Evolutionary conservation across 92 coral and sea anemone species (phyloP), one percentile per base, ranked within the genome.

Genomic region (Palythoa grandiflora): DNA sequence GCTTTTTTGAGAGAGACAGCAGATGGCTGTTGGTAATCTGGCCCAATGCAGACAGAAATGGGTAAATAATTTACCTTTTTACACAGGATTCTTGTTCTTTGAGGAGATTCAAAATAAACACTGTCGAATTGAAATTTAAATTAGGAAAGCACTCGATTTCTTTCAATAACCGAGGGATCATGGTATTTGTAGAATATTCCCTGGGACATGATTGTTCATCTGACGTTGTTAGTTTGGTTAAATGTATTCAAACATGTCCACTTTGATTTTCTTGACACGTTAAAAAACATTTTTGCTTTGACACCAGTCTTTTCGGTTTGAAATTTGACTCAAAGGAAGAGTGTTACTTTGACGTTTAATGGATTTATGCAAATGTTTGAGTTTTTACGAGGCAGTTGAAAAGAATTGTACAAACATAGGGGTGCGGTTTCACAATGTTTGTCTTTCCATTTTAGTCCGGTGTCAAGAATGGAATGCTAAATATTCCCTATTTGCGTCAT

Each of bases 281-380:
- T 63, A 3, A 81, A 81, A 21, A 3, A 55, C 66, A 35, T 68
- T 66, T 48, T 19, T 44, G 17, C 72, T 16, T 12, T 20, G 86
- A 81, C 86, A 81, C 39, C 60, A 81, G 59, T 3, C 44, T 40
- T 81, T 65, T 48, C 66, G 75, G 86, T 13, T 13, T 81, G 86
- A 81, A 75, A 66, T 48, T 63, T 81, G 28, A 68, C 47, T 66
- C 66, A 80, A 57, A 80, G 17, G 59, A 48, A 65, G 73, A 35
- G 86, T 65, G 71, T 47, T 63, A 63, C 70, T 63, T 80, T 81
- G 86, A 81, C 86, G 44, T 68, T 57, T 81, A 48, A 81, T 81
- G 86, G 75, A 81, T 65, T 81, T 81, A 81, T 81, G 86, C 86
- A 81, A 81, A 80, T 80, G 85, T 80, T 80, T 80, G 70, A 80